Percentiles rank a stretch among this genome's conserved stretches.
phyloP scores from a whole-genome alignment of 2,888 invertebrate genomes.

The Aproaerema taeniolella region DNA sequence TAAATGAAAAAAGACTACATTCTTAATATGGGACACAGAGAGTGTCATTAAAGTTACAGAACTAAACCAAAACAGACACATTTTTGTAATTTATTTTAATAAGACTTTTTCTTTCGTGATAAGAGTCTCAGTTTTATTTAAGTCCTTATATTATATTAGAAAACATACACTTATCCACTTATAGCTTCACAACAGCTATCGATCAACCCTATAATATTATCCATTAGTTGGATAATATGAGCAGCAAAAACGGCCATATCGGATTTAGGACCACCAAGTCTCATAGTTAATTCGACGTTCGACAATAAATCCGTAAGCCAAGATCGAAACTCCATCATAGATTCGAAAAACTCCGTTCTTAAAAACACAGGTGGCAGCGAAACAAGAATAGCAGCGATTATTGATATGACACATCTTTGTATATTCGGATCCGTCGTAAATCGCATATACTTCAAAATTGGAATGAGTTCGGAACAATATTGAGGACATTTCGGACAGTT shows the following conservation, averaged over 20 bases:
- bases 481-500: slow-evolving; percentile 80
- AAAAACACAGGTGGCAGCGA: slow-evolving; percentile 78
- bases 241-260: slow-evolving; percentile 81
- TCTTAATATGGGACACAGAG: too few relatives aligned
- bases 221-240: slow-evolving; percentile 77
- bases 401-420: slow-evolving; percentile 80
- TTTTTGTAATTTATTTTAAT: too few relatives aligned
- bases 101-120: too few relatives aligned
- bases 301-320: slow-evolving; percentile 81
- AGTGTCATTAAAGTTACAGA: too few relatives aligned
- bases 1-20: too few relatives aligned
- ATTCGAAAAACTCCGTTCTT: slow-evolving; percentile 76
- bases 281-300: slow-evolving; percentile 66
- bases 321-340: slow-evolving; percentile 79
- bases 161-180: too few relatives aligned
- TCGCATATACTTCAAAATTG: slow-evolving; percentile 80
- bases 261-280: slow-evolving; percentile 76
- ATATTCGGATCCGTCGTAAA: slow-evolving; percentile 83
- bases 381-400: slow-evolving; percentile 81
- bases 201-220: slow-evolving; percentile 60
- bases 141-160: too few relatives aligned
- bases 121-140: too few relatives aligned
- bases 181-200: too few relatives aligned
- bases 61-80: too few relatives aligned
- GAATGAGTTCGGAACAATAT: slow-evolving; percentile 84